A percentile compares a stretch with the other conserved stretches of the same genome.
Conservation (phyloP, 2,888 invertebrate genomes). For the Heliconius hortense region DNA sequence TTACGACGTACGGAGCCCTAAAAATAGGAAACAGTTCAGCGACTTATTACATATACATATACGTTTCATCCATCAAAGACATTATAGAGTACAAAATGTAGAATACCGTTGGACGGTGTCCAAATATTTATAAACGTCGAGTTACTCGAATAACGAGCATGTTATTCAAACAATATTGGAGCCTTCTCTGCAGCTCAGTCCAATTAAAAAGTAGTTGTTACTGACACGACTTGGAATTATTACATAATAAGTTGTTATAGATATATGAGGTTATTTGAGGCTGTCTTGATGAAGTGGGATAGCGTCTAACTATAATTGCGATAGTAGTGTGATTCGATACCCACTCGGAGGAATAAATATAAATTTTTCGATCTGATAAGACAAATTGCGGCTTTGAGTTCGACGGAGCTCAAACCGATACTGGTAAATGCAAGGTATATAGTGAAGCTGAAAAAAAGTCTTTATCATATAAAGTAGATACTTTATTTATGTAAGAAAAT, state of each 20-base stretch:
- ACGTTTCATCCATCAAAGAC: constrained; percentile 21
- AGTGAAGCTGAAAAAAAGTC: too few species aligned
- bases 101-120: constrained; percentile 58
- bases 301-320: neutral
- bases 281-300: neutral
- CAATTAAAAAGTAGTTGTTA: constrained; percentile 36
- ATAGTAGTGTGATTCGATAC: too few species aligned
- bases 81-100: constrained; percentile 25
- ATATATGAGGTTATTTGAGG: neutral
- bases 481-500: too few species aligned
- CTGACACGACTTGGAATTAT: constrained; percentile 3
- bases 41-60: neutral
- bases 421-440: too few species aligned
- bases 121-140: constrained; percentile 73
- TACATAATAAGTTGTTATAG: neutral
- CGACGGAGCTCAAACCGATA: too few species aligned
- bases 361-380: neutral
- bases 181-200: constrained; percentile 40
- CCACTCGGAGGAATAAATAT: too few species aligned
- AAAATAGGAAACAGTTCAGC: too few species aligned
- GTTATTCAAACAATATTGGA: constrained; percentile 51
- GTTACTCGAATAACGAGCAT: constrained; percentile 64
- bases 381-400: neutral
- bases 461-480: too few species aligned
- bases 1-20: too few species aligned